Conservation (phyloP, 1,140 invertebrate genomes). For the Drosophila ercepeae region DNA sequence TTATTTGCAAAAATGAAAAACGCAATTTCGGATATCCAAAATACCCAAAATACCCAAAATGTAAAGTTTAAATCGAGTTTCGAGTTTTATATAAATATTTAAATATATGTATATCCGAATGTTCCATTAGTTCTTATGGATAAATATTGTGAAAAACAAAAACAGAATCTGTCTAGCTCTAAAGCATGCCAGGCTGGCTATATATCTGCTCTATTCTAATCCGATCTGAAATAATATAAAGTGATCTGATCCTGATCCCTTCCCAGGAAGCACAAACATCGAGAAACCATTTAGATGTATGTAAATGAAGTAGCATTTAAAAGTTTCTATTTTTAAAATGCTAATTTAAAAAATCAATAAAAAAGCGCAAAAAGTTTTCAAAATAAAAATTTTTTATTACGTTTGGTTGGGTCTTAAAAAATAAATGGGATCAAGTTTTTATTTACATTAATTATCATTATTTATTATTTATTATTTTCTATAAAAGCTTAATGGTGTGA, state of each 20-base stretch:
- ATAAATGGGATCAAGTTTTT: too few relatives aligned
- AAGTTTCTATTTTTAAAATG: constrained; percentile 47
- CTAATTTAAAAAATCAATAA: constrained; percentile 19
- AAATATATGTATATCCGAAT: constrained; percentile 9
- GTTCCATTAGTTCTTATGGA: constrained; percentile 19
- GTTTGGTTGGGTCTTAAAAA: too few relatives aligned
- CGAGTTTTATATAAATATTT: neutral
- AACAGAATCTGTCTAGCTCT: constrained; percentile 32
- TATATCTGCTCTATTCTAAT: constrained; percentile 45
- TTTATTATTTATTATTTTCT: too few relatives aligned
- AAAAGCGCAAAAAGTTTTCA: constrained; percentile 35
- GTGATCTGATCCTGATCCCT: constrained; percentile 5
- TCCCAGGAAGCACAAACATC: constrained; percentile 10
- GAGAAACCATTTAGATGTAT: constrained; percentile 15
- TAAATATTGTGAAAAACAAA: neutral
- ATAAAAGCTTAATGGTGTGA: too few relatives aligned
- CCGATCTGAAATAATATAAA: constrained; percentile 17
- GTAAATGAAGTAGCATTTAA: constrained; percentile 63
- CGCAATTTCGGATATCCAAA: neutral
- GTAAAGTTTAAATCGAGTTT: constrained; percentile 4
- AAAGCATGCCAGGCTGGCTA: constrained; percentile 3
- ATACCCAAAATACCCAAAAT: too few relatives aligned
- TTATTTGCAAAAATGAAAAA: too few relatives aligned
- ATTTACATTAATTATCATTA: neutral
- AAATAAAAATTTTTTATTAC: neutral